Base-by-base conservation (phyloP, 2,888 invertebrate genomes). In the Thera obeliscata region DNA sequence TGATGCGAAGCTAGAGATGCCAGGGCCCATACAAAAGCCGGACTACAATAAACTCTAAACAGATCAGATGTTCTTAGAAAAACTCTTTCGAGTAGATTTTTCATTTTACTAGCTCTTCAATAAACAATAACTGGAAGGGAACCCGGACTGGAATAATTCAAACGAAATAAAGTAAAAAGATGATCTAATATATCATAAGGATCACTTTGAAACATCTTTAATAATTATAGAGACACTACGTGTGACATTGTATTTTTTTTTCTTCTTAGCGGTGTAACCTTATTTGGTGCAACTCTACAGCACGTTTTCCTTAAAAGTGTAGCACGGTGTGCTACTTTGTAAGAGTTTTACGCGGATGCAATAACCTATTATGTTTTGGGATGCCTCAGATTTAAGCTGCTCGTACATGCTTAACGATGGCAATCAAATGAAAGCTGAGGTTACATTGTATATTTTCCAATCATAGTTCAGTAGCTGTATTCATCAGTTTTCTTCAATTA, bases 1-100 rank as follows among this genome's bases (percentile, higher is more conserved):
- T 86, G 83, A 84, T 83, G 79, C 80, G 74, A 78, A 82, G 81
- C 79, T 80, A 76, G 68, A 69, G 76, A 41, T 69, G 63, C 57
- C 66, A 36, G 52, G 35, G 33, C 4, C 11, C 52, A 6, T 54
- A 38, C 38, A 57, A 58, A 38, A 62, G 46, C 9, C 48, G 71
- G 72, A 70, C 75, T 41, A 41, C 7, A 5, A 75, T 38, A 9
- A 33, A 46, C 9, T 57, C 1, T 1, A 22, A 57, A 7, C 1
- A 33, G 8, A 22, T 5, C 5, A 22, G 50, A 50, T 6, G 12
- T 49, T 49, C 49, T 22, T 2, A 6, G 50, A 22, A 22, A 22
- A 22, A 22, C 22, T 22, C 22, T 22, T 22, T 22, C 22, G 22
- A 22, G 22, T 22, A 22, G 22, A 22, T 22, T 33, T 9, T 52